A percentile compares a stretch with the other conserved stretches of the same genome.
These are phyloP conservation scores for Aphrophora alni DNA, from an alignment of 2,888 invertebrate genomes.

Conservation along the genomic window DNA sequence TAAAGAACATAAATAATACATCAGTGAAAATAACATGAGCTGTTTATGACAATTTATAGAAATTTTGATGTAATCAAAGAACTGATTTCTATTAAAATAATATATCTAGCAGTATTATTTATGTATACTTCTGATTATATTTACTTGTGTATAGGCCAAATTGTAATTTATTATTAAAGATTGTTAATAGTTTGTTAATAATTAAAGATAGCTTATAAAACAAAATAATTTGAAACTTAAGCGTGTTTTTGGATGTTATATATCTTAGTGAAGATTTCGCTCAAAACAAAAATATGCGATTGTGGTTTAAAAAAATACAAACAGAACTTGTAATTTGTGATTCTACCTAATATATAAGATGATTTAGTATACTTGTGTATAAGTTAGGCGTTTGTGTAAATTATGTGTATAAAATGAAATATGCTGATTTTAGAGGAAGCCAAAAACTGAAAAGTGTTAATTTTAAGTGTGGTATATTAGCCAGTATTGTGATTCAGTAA, in stretches of 20 bases:
- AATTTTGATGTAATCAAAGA: too few species aligned
- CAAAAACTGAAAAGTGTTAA: neutral
- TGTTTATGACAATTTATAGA: too few species aligned
- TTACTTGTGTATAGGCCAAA: neutral
- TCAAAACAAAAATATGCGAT: neutral
- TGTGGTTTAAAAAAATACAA: neutral
- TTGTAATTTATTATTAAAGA: neutral
- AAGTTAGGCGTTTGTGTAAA: neutral
- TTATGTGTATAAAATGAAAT: neutral
- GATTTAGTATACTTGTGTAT: neutral
- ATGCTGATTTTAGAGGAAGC: neutral
- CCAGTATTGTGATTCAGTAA: neutral
- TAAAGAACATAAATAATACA: too few species aligned
- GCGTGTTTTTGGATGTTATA: neutral
- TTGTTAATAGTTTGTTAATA: neutral
- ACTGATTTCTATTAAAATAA: too few species aligned
- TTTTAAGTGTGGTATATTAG: neutral
- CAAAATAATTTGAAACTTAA: neutral
- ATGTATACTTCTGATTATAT: slow-evolving; percentile 1
- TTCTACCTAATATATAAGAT: neutral
- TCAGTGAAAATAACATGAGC: too few species aligned
- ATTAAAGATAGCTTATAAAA: neutral
- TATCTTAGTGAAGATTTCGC: neutral
- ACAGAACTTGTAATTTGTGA: neutral
- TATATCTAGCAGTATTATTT: slow-evolving; percentile 2